A percentile compares a stretch with the other conserved stretches of the same genome.
Conservation (phyloP, 2,113 vertebrate species). For the Suncus etruscus region DNA sequence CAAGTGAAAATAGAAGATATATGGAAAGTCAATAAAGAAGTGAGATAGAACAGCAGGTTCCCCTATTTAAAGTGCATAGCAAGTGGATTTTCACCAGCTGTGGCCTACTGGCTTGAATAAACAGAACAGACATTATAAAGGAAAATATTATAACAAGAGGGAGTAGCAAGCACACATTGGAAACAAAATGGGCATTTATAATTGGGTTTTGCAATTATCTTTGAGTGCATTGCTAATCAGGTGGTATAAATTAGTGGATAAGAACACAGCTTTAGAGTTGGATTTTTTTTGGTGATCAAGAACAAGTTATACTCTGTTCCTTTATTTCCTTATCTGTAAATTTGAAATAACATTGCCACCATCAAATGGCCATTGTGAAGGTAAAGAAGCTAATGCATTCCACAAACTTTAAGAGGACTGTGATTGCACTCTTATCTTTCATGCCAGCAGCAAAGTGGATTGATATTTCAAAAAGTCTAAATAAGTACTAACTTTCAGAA, state of each 20-base stretch:
- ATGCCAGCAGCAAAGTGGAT: neutral
- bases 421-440: neutral
- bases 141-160: constrained; percentile 11
- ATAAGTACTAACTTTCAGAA: constrained; percentile 22
- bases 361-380: neutral
- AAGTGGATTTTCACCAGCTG: constrained; percentile 32
- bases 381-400: neutral
- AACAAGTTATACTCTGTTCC: neutral
- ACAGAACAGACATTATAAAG: constrained; percentile 52
- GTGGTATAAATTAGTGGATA: constrained; percentile 7
- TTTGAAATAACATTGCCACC: neutral
- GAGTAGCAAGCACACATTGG: neutral
- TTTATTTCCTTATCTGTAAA: constrained; percentile 43
- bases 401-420: neutral
- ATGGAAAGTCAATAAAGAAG: constrained; percentile 59
- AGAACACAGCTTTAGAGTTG: neutral
- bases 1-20: constrained; percentile 63
- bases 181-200: constrained; percentile 36
- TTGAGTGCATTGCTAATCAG: constrained; percentile 21
- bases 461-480: neutral
- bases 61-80: constrained; percentile 49
- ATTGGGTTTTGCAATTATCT: constrained; percentile 34
- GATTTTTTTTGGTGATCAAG: constrained; percentile 39
- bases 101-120: constrained; percentile 40
- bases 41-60: constrained; percentile 28